These are phyloP conservation scores for Burhinus oedicnemus DNA, from an alignment of 2,113 vertebrate genomes.

Conservation along the genomic window DNA sequence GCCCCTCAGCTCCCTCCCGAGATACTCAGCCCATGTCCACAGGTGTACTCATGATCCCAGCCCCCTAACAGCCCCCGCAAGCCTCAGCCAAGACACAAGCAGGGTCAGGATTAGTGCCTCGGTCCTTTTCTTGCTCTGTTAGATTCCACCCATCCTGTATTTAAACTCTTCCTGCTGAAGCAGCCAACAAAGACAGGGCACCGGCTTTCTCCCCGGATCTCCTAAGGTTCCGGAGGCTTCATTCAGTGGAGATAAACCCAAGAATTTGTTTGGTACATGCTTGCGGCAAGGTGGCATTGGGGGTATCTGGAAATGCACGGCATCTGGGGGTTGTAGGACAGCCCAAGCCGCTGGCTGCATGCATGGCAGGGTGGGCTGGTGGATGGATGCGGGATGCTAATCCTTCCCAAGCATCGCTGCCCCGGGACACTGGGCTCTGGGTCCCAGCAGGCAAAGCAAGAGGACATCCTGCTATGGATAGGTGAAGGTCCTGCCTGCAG, in stretches of 20 bases:
- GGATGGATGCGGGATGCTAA: neutral
- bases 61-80: neutral
- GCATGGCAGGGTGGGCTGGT: neutral
- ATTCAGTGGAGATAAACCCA: rapidly evolving
- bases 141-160: neutral
- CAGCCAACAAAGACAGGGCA: neutral
- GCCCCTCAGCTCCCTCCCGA: neutral
- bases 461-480: neutral
- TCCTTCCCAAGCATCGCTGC: rapidly evolving
- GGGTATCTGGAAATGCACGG: neutral
- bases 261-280: rapidly evolving
- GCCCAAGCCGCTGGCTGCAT: rapidly evolving
- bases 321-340: neutral
- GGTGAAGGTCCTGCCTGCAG: neutral
- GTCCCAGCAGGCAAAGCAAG: rapidly evolving
- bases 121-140: too few relatives aligned
- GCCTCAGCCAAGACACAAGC: neutral
- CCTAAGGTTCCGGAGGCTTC: neutral
- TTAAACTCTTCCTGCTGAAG: neutral
- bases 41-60: rapidly evolving
- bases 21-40: neutral
- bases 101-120: neutral
- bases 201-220: neutral
- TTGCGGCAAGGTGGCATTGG: neutral
- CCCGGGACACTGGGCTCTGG: neutral